Percentiles rank a stretch among this genome's conserved stretches.
Evolutionary conservation across 2,113 vertebrate species (phyloP).

Genomic region (Myanophis thanlyinensis): DNA sequence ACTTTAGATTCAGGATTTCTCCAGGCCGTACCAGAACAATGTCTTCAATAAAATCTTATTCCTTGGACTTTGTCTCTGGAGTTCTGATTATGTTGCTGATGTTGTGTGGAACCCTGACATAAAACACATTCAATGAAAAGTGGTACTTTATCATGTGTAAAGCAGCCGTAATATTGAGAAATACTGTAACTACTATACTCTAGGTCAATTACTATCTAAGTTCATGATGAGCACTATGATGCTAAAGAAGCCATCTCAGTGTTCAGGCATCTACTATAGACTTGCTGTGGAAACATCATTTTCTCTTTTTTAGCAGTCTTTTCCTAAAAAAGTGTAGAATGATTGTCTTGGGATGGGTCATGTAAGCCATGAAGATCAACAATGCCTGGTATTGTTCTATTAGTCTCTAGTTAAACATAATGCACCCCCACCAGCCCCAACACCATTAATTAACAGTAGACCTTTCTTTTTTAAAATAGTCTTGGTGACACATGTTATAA

Average conservation of each 20-base stretch:
- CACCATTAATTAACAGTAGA: neutral
- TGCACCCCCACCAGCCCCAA: neutral
- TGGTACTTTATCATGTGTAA: neutral
- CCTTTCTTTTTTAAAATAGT: neutral
- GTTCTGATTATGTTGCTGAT: no score
- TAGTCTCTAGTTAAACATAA: neutral
- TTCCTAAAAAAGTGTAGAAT: neutral
- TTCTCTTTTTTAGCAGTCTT: neutral
- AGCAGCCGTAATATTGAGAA: neutral
- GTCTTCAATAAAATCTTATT: no score
- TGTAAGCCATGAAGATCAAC: neutral
- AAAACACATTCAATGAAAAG: neutral
- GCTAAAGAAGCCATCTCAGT: neutral
- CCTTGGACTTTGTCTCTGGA: no score
- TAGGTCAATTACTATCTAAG: neutral
- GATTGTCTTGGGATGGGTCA: neutral
- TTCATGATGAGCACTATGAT: neutral
- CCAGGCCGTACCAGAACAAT: no score
- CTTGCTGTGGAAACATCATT: neutral
- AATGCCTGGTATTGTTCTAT: neutral
- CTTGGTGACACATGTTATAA: neutral
- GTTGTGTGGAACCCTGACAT: no score
- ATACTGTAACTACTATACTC: neutral
- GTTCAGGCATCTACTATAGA: neutral
- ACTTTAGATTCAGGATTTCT: no score